Percentiles rank a stretch among this genome's conserved stretches.
Evolutionary conservation across 2,888 invertebrate species (phyloP).

Genomic region (Caradrina kadenii): DNA sequence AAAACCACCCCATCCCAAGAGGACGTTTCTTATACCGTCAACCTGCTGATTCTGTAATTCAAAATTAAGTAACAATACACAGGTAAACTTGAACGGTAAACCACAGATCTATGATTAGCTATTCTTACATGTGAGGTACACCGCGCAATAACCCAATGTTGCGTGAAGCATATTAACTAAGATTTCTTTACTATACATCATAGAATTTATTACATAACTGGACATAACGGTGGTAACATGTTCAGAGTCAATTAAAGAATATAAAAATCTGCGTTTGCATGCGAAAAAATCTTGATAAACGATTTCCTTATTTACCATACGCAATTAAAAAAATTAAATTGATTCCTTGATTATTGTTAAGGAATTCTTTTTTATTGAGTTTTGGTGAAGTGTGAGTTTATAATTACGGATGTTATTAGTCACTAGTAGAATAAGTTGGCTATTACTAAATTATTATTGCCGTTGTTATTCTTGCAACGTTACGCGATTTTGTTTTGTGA

Average conservation of each 20-base stretch:
- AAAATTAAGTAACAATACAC: conserved; percentile 1
- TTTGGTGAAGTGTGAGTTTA: neutral
- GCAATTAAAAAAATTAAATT: conserved; percentile 46
- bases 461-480: neutral
- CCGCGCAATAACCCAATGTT: conserved; percentile 50
- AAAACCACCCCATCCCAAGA: too few species aligned
- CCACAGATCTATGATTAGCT: conserved; percentile 14
- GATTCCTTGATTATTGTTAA: conserved; percentile 34
- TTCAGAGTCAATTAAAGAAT: conserved; percentile 45
- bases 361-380: conserved; percentile 19
- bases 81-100: conserved; percentile 35
- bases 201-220: conserved; percentile 63
- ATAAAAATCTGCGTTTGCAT: conserved; percentile 38
- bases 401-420: conserved; percentile 19
- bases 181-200: conserved; percentile 54
- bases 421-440: too few species aligned
- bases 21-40: too few species aligned
- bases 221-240: conserved; percentile 59
- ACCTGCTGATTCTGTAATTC: neutral
- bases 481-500: neutral
- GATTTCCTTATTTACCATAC: conserved; percentile 60
- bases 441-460: neutral
- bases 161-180: conserved; percentile 59
- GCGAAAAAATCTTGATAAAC: conserved; percentile 42
- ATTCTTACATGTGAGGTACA: conserved; percentile 38